Percentiles rank a stretch among this genome's conserved stretches.
phyloP scores from a whole-genome alignment of 1,140 invertebrate species.

The Panagrolaimus sp. region DNA sequence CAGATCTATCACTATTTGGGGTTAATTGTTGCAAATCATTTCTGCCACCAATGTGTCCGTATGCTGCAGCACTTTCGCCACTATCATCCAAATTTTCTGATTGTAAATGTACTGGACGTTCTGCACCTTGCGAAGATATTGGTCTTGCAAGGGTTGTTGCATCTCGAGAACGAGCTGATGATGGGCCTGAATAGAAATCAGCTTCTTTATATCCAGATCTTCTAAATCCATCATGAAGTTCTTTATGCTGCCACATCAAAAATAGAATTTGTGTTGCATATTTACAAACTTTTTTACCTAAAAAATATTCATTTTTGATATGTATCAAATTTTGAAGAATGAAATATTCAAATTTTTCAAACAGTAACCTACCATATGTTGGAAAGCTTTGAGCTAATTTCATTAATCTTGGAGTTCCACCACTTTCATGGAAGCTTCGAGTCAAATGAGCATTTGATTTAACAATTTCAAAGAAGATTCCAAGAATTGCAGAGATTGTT shows the following conservation, averaged over 20 bases:
- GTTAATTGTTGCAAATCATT: slow-evolving; percentile 30
- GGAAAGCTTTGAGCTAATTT: slow-evolving; percentile 46
- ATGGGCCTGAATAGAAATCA: slow-evolving; percentile 62
- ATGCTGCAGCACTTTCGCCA: slow-evolving; percentile 57
- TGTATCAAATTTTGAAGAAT: too few species aligned
- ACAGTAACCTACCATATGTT: too few species aligned
- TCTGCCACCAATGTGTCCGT: slow-evolving; percentile 16
- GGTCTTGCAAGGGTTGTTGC: slow-evolving; percentile 87
- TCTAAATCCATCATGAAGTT: slow-evolving; percentile 87
- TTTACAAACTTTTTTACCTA: slow-evolving; percentile 78
- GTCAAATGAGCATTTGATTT: slow-evolving; percentile 94
- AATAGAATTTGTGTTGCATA: slow-evolving; percentile 92
- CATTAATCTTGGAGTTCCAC: slow-evolving; percentile 53
- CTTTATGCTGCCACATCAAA: slow-evolving; percentile 97
- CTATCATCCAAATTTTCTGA: slow-evolving; percentile 69
- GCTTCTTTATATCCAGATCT: slow-evolving; percentile 89
- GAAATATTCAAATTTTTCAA: too few species aligned
- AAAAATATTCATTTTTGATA: too few species aligned
- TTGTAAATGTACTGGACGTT: slow-evolving; percentile 78
- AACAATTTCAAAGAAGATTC: slow-evolving; percentile 95
- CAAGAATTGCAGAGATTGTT: slow-evolving; percentile 90
- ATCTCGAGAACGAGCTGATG: slow-evolving; percentile 61
- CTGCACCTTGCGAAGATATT: slow-evolving; percentile 78
- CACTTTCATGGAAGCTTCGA: slow-evolving; percentile 62
- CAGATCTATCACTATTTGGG: slow-evolving; percentile 39